phyloP scores from a whole-genome alignment of 2,888 invertebrate species.

The Adelphocoris suturalis region DNA sequence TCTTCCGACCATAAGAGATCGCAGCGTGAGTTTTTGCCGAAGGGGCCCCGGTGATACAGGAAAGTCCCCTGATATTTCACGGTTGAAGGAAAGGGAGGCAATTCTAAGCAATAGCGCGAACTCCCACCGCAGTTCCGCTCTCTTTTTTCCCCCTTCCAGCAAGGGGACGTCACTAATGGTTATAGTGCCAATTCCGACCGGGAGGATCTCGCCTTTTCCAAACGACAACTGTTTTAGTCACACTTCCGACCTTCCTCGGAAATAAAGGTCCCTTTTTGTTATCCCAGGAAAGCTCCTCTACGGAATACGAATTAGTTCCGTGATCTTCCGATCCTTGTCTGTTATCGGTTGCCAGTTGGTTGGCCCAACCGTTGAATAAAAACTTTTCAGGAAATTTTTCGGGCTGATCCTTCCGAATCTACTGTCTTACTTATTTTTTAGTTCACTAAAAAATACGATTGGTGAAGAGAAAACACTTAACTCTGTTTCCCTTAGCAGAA shows the following conservation, averaged over 20 bases:
- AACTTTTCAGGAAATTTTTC: no score
- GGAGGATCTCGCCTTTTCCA: slow-evolving; percentile 50
- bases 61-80: slow-evolving; percentile 60
- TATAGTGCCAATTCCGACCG: slow-evolving; percentile 62
- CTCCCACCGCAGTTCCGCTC: not conserved
- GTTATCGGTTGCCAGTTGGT: not conserved
- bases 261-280: slow-evolving; percentile 9
- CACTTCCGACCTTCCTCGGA: slow-evolving; percentile 30
- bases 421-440: no score
- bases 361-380: not conserved
- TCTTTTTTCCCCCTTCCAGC: not conserved
- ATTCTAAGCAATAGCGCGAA: slow-evolving; percentile 57
- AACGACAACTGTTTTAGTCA: slow-evolving; percentile 66
- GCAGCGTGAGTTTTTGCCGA: not conserved
- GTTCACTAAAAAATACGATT: no score
- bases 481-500: no score
- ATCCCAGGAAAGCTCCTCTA: not conserved
- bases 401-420: no score
- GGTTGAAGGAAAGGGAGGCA: slow-evolving; percentile 61
- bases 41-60: slow-evolving; percentile 6
- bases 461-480: no score
- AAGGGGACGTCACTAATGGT: slow-evolving; percentile 38
- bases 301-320: not conserved
- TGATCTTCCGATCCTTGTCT: not conserved
- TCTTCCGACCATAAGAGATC: not conserved